Conservation (phyloP, 1,140 invertebrate species). For the Pseudachorutes palmiensis region DNA sequence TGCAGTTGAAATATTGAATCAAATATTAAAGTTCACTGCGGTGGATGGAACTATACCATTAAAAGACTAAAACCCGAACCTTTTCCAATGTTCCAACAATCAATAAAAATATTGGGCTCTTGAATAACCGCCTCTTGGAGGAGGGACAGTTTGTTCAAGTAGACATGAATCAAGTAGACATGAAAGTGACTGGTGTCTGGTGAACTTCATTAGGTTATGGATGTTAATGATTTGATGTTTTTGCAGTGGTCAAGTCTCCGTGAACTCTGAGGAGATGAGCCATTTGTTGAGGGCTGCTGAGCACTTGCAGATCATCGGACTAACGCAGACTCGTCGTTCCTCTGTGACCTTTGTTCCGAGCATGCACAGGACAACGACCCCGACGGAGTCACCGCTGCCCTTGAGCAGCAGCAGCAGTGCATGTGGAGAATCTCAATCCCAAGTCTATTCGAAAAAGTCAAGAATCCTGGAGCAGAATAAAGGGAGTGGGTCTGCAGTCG, state of each 20-base stretch:
- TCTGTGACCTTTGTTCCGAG: constrained; percentile 34
- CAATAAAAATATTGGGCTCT: too few relatives aligned
- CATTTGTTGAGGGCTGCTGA: constrained; percentile 85
- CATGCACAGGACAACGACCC: constrained; percentile 6
- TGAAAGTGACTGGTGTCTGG: constrained; percentile 27
- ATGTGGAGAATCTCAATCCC: constrained; percentile 6
- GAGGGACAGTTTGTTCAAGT: too few relatives aligned
- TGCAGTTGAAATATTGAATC: too few relatives aligned
- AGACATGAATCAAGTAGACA: too few relatives aligned
- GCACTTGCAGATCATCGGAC: constrained; percentile 80
- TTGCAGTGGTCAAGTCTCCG: constrained; percentile 76
- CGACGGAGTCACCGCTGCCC: constrained; percentile 1
- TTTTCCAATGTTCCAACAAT: too few relatives aligned
- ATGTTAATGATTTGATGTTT: constrained; percentile 40
- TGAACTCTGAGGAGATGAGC: constrained; percentile 82
- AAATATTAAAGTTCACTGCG: too few relatives aligned
- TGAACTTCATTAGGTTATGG: constrained; percentile 28
- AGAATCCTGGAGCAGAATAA: constrained; percentile 28
- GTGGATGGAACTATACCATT: too few relatives aligned
- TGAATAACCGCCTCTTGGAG: too few relatives aligned
- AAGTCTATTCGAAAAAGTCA: constrained; percentile 30
- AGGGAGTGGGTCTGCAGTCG: not conserved
- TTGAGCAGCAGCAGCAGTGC: constrained; percentile 11
- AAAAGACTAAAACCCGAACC: too few relatives aligned
- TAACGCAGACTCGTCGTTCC: constrained; percentile 42